These are phyloP conservation scores for Pipra filicauda DNA, from an alignment of 2,113 vertebrate species.

Conservation along the genomic window DNA sequence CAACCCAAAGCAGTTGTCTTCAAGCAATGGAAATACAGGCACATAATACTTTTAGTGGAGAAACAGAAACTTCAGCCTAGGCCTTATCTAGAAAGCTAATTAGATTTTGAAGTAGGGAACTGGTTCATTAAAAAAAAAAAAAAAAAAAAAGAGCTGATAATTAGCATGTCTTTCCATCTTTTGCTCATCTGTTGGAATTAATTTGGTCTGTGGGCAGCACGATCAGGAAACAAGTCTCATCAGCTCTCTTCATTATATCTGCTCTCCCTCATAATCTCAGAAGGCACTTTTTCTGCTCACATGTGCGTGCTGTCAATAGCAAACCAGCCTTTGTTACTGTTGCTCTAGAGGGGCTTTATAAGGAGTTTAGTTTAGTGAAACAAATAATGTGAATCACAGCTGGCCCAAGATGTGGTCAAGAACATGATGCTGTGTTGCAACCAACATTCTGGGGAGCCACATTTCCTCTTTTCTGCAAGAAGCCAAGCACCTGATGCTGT, in stretches of 20 bases:
- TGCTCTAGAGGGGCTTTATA: background rate
- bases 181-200: slow-evolving; percentile 7
- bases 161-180: slow-evolving; percentile 21
- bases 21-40: background rate
- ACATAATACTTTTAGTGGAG: background rate
- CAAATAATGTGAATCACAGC: background rate
- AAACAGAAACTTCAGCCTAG: background rate
- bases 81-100: background rate
- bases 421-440: background rate
- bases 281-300: background rate
- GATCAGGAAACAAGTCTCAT: background rate
- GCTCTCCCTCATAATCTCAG: background rate
- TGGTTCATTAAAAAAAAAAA: background rate
- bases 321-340: background rate
- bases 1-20: background rate
- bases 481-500: background rate
- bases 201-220: background rate
- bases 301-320: background rate
- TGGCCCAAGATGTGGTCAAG: background rate
- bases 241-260: background rate
- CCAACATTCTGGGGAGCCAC: background rate
- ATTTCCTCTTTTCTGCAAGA: background rate
- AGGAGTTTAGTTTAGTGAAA: background rate
- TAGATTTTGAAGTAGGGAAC: background rate
- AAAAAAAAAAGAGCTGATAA: background rate